A percentile compares a stretch with the other conserved stretches of the same genome.
phyloP scores from a whole-genome alignment of 2,888 invertebrate genomes.

The Noctua janthe region DNA sequence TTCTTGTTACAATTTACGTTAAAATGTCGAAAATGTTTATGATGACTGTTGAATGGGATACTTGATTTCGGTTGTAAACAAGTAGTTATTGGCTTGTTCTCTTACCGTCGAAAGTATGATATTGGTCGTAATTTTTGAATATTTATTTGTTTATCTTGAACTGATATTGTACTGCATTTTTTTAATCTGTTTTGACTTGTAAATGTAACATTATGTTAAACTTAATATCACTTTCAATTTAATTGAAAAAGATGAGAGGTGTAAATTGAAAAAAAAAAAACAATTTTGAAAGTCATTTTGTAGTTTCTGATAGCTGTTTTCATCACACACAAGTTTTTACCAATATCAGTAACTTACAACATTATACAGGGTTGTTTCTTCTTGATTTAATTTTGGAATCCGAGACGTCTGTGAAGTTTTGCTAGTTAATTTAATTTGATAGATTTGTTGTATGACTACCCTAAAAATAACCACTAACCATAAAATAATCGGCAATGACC shows the following conservation, averaged over 20 bases:
- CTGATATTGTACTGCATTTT: background rate
- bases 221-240: background rate
- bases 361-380: background rate
- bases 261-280: background rate
- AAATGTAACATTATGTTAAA: background rate
- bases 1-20: conserved; percentile 46
- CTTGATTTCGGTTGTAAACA: conserved; percentile 48
- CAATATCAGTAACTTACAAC: background rate
- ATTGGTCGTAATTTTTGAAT: conserved; percentile 13
- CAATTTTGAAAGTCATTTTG: too few species aligned
- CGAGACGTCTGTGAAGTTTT: too few species aligned
- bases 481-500: background rate
- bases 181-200: background rate
- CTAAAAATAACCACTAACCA: background rate
- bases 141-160: conserved; percentile 6
- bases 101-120: conserved; percentile 37
- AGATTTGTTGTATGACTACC: background rate
- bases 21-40: conserved; percentile 60
- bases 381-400: background rate
- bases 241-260: background rate
- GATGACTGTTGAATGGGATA: conserved; percentile 38
- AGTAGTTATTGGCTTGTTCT: conserved; percentile 31
- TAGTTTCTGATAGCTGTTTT: background rate
- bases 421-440: background rate
- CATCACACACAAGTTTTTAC: background rate